Evolutionary conservation across 2,888 invertebrate species (phyloP), one percentile per base, ranked within the genome.

Genomic region (Leuctra nigra): DNA sequence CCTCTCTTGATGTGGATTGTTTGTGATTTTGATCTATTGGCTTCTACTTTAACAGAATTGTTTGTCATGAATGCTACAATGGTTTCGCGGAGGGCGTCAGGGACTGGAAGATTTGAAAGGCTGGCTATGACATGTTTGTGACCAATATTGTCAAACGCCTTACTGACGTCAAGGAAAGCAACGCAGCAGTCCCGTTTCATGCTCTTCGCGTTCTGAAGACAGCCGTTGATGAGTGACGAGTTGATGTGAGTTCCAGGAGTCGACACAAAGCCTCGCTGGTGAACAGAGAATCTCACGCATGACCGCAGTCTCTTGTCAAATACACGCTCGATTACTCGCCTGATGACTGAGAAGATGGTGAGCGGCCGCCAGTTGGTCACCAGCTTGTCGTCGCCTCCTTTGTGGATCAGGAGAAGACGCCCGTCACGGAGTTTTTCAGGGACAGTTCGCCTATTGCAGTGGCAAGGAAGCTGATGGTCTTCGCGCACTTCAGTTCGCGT

Each of bases 81-180:
- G 9, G 16, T 48, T 18, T 48, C 48, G 7, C 33, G 25, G n/a
- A 48, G 48, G 4, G 25, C 33, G n/a, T n/a, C 4, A 4, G 33
- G 48, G 2, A 48, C 14, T 11, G 48, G 48, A 7, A 48, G 33
- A 16, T 4, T 48, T 4, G 6, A 13, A 9, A 25, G 16, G n/a
- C 14, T 18, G n/a, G 14, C 14, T 33, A 13, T 20, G 9, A 48
- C 14, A 16, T 48, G 48, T 25, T 7, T n/a, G n/a, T 48, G 48
- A 29, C 25, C 25, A 6, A 29, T 24, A 22, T 47, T 47, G 16
- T 47, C 46, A n/a, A 47, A 47, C 4, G 23, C 46, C 25, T 47
- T 47, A 23, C 46, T 47, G 2, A 47, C 46, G n/a, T 47, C 46
- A 2, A 47, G 46, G 14, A 47, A 47, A 2, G 46, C 24, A 47